Evolutionary conservation across 2,888 invertebrate species (phyloP).

Genomic region (Cephus runcator): DNA sequence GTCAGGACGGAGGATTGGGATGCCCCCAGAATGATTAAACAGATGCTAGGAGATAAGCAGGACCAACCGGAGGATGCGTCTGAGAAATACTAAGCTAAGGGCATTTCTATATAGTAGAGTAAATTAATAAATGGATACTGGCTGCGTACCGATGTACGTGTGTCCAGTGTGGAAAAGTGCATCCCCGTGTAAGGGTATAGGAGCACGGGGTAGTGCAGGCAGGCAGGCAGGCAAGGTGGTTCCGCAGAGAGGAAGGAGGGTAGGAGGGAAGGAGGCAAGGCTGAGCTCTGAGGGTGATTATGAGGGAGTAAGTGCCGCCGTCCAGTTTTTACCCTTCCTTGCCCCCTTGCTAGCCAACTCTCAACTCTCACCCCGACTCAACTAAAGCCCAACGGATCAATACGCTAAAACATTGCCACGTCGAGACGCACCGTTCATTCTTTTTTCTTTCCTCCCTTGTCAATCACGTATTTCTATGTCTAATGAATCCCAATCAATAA

Average conservation of each 20-base stretch:
- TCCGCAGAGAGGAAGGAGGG: conserved; percentile 32
- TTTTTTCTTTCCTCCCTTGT: conserved; percentile 10
- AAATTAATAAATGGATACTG: neutral
- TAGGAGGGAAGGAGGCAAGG: neutral
- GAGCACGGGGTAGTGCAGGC: conserved; percentile 33
- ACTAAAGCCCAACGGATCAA: conserved; percentile 60
- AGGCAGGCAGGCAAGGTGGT: neutral
- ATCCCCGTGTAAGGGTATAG: conserved; percentile 22
- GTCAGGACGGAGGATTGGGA: neutral
- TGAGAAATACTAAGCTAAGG: neutral
- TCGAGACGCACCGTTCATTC: conserved; percentile 47
- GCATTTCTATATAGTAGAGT: neutral
- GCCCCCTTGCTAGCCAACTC: conserved; percentile 15
- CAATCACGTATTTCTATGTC: neutral
- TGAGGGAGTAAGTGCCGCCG: conserved; percentile 61
- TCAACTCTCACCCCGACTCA: conserved; percentile 43
- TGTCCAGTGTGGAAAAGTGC: conserved; percentile 17
- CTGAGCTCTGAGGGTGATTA: conserved; percentile 48
- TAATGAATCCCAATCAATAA: neutral
- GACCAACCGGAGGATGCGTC: neutral
- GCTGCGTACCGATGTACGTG: neutral
- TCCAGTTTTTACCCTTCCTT: conserved; percentile 54
- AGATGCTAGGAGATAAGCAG: neutral
- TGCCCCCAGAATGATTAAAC: neutral
- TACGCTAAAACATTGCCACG: conserved; percentile 64